A percentile compares a stretch with the other conserved stretches of the same genome.
These are phyloP conservation scores for Nasonovia ribisnigri DNA, from an alignment of 2,888 invertebrate species.

Conservation along the genomic window DNA sequence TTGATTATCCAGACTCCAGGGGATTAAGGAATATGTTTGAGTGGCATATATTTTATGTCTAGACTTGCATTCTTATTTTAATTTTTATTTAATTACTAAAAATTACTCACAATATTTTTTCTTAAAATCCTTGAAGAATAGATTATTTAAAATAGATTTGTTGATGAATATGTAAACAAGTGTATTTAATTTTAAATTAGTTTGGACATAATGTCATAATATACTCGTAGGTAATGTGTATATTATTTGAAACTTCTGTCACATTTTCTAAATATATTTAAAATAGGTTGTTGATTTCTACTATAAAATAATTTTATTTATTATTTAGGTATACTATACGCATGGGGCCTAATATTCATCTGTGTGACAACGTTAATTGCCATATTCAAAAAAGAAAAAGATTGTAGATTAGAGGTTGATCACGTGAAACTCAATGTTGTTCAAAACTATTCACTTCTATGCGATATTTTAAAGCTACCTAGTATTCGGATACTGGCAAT, in stretches of 20 bases:
- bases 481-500: constrained; percentile 83
- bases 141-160: not conserved
- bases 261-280: not conserved
- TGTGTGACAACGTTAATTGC: constrained; percentile 82
- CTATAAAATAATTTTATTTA: constrained; percentile 63
- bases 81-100: not conserved
- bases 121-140: not conserved
- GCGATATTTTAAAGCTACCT: constrained; percentile 85
- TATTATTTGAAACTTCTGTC: not conserved
- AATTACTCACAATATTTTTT: not conserved
- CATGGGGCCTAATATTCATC: constrained; percentile 95
- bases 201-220: not conserved
- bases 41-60: not conserved
- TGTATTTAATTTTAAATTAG: not conserved
- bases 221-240: not conserved
- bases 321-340: constrained; percentile 83
- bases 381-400: constrained; percentile 67
- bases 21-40: not conserved
- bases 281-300: constrained; percentile 66
- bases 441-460: constrained; percentile 86
- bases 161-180: not conserved
- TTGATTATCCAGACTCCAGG: not conserved
- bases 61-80: not conserved
- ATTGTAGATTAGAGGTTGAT: constrained; percentile 68
- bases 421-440: constrained; percentile 70